Conservation (phyloP, 2,888 invertebrate species). For the Ischnura elegans region DNA sequence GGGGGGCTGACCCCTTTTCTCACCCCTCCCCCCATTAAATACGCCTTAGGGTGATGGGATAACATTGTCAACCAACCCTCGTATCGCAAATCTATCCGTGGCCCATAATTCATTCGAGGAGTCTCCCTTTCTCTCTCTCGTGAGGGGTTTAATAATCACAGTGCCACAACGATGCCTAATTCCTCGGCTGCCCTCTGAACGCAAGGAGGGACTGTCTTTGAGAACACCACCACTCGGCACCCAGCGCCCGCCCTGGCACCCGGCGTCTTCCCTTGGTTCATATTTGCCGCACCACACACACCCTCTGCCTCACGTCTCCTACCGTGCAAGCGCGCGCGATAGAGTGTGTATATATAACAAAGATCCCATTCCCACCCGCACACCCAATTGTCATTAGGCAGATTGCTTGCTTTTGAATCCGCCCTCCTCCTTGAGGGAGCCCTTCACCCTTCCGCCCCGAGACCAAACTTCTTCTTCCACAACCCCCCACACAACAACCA, state of each 20-base stretch:
- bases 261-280: background rate
- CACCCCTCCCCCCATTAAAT: too few species aligned
- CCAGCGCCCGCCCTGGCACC: background rate
- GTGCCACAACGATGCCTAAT: background rate
- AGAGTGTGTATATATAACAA: conserved; percentile 40
- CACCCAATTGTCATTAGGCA: conserved; percentile 66
- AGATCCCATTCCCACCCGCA: conserved; percentile 24
- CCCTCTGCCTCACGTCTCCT: background rate
- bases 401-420: conserved; percentile 66
- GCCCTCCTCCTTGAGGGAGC: background rate
- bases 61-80: too few species aligned
- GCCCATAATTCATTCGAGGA: too few species aligned
- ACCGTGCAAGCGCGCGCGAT: too few species aligned
- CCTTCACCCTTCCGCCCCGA: background rate
- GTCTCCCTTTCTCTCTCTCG: too few species aligned
- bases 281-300: conserved; percentile 23
- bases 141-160: background rate
- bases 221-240: background rate
- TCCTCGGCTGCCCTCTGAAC: background rate
- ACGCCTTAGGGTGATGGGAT: too few species aligned
- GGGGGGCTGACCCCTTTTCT: too few species aligned
- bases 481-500: conserved; percentile 11
- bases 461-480: background rate
- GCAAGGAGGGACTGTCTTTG: background rate
- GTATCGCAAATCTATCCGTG: too few species aligned